Evolutionary conservation across 2,113 vertebrate genomes (phyloP).

Genomic region (Carollia perspicillata): DNA sequence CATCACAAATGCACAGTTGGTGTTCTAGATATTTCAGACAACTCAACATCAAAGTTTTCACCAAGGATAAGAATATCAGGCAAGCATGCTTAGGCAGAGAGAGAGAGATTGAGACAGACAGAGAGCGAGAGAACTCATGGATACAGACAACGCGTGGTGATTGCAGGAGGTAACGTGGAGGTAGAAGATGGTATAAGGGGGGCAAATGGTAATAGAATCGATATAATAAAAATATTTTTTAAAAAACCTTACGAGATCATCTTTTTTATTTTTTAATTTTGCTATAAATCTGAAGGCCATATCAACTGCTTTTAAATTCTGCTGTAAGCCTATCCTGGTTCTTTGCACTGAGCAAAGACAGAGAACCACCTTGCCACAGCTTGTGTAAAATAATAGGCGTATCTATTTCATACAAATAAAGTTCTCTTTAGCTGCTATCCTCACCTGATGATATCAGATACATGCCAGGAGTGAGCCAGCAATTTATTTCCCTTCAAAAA

Average conservation of each 20-base stretch:
- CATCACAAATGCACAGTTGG: background rate
- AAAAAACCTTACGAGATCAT: background rate
- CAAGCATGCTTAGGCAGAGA: background rate
- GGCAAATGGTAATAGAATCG: too few relatives aligned
- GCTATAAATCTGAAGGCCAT: background rate
- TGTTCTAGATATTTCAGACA: background rate
- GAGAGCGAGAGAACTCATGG: background rate
- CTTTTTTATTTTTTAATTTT: background rate
- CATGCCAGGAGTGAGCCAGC: background rate
- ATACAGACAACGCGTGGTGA: too few relatives aligned
- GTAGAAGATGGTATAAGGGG: too few relatives aligned
- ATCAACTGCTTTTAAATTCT: slow-evolving; percentile 8
- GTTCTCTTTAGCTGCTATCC: background rate
- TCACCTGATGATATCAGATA: slow-evolving; percentile 12
- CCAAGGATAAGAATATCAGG: background rate
- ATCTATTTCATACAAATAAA: slow-evolving; percentile 19
- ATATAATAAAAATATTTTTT: background rate
- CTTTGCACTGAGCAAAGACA: background rate
- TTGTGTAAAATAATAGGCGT: background rate
- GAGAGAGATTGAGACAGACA: background rate
- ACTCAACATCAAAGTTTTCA: background rate
- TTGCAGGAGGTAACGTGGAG: too few relatives aligned
- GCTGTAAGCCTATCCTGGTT: background rate
- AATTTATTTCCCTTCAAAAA: background rate
- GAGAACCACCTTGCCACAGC: background rate